Evolutionary conservation across 2,113 vertebrate species (phyloP).

Genomic region (Cathartes aura): DNA sequence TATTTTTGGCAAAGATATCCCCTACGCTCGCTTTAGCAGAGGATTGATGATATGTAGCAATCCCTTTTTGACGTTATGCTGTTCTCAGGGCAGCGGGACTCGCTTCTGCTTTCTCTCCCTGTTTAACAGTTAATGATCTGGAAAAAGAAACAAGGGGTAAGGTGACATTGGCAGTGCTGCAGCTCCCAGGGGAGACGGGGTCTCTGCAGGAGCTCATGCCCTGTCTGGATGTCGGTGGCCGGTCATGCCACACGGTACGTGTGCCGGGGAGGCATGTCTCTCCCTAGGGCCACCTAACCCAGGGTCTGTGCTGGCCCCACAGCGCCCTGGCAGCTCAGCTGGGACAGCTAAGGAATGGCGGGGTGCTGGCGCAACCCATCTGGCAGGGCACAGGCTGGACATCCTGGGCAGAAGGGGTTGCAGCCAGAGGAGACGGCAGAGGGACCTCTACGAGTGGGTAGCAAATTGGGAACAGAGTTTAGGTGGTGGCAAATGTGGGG

Average conservation of each 20-base stretch:
- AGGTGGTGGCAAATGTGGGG: background rate
- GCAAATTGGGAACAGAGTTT: background rate
- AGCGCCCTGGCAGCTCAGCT: background rate
- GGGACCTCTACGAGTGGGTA: background rate
- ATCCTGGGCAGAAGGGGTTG: background rate
- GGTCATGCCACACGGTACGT: rapidly evolving
- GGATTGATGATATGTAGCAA: background rate
- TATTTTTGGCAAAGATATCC: background rate
- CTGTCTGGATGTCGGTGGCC: background rate
- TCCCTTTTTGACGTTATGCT: background rate
- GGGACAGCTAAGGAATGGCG: background rate
- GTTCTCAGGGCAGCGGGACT: background rate
- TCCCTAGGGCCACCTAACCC: background rate
- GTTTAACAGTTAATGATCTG: constrained; percentile 67
- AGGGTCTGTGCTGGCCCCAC: background rate
- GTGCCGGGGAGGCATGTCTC: rapidly evolving
- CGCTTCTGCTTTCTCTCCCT: constrained; percentile 14
- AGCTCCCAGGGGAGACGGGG: rapidly evolving
- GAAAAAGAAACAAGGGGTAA: constrained; percentile 36
- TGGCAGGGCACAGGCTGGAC: background rate
- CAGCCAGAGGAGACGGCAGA: background rate
- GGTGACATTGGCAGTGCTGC: constrained; percentile 22
- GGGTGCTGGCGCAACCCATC: background rate
- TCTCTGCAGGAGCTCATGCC: background rate
- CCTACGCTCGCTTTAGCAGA: background rate